phyloP scores from a whole-genome alignment of 2,113 vertebrate species.

The Hoplias malabaricus region DNA sequence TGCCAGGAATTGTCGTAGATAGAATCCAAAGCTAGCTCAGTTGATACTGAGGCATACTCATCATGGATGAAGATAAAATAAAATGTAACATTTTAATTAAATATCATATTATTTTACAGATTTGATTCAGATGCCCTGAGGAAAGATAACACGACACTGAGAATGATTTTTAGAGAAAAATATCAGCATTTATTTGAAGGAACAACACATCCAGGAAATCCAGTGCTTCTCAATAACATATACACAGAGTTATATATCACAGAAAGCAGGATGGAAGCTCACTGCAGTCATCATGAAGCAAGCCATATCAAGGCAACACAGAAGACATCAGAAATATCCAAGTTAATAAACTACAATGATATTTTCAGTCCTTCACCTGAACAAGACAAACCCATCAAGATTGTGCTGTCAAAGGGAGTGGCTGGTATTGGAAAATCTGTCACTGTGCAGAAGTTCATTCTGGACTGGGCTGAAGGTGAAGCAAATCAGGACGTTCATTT shows the following conservation, averaged over 20 bases:
- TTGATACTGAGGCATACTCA: background rate
- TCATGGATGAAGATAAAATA: too few relatives aligned
- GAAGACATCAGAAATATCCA: background rate
- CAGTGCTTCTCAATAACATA: slow-evolving; percentile 19
- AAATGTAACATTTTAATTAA: background rate
- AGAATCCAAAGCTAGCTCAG: background rate
- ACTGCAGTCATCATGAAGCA: slow-evolving; percentile 3
- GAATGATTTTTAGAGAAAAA: background rate
- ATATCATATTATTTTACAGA: background rate
- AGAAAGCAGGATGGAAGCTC: background rate
- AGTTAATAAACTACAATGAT: slow-evolving; percentile 16
- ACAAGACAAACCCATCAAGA: slow-evolving; percentile 15
- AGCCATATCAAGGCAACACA: background rate
- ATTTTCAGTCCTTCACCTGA: slow-evolving; percentile 23
- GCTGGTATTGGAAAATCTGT: slow-evolving; percentile 39
- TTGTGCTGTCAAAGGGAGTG: slow-evolving; percentile 17
- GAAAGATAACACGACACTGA: background rate
- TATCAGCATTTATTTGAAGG: slow-evolving; percentile 22
- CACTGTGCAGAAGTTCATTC: slow-evolving; percentile 34
- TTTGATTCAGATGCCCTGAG: background rate
- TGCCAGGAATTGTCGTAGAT: too few relatives aligned
- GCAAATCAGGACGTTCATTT: slow-evolving; percentile 21
- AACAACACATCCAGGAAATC: background rate
- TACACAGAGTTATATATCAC: slow-evolving; percentile 40
- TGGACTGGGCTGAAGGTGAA: slow-evolving; percentile 38